Conservation (phyloP, 37 sponge, comb jelly and placozoan species). For the Mnemiopsis leidyi region DNA sequence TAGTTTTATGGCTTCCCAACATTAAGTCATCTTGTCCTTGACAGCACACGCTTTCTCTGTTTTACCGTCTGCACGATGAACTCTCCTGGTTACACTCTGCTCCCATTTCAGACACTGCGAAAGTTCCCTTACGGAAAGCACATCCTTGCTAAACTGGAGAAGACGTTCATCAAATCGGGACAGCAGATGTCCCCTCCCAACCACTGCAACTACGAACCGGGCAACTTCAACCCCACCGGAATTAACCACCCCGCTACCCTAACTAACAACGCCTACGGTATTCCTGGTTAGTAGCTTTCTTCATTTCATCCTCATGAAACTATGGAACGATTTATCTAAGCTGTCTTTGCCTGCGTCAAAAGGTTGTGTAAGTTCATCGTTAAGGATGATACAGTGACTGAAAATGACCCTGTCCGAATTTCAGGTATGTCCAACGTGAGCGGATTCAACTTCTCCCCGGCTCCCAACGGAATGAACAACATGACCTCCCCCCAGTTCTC, state of each 20-base stretch:
- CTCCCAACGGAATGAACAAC: background rate
- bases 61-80: background rate
- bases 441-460: conserved; percentile 17
- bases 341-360: too few species aligned
- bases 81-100: background rate
- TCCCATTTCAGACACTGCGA: conserved; percentile 68
- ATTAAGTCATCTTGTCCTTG: background rate
- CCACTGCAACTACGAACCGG: conserved; percentile 15
- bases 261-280: background rate
- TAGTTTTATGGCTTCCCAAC: too few species aligned
- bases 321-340: background rate
- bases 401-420: too few species aligned
- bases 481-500: conserved; percentile 24
- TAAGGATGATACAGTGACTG: too few species aligned
- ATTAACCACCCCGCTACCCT: conserved; percentile 49
- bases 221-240: conserved; percentile 45
- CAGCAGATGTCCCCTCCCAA: conserved; percentile 50
- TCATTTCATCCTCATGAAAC: background rate
- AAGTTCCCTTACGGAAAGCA: conserved; percentile 94
- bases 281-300: background rate
- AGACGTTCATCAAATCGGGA: conserved; percentile 69
- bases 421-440: conserved; percentile 3
- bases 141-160: conserved; percentile 87
- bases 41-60: background rate
- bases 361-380: too few species aligned